Conservation (phyloP, 2,797 vertebrate genomes). For the Pantherophis vulpinus region DNA sequence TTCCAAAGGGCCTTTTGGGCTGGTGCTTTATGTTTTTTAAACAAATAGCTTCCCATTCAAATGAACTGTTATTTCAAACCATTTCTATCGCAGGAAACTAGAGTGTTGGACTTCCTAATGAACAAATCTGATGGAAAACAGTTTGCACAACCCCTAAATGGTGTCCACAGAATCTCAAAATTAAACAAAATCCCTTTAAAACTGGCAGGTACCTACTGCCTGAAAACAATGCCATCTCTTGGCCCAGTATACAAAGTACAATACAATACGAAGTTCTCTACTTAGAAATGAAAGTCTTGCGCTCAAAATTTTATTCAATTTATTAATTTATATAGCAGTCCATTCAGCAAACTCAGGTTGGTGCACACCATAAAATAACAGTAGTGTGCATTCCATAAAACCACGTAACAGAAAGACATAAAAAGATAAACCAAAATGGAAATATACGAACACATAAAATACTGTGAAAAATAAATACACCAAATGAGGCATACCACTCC, state of each 20-base stretch:
- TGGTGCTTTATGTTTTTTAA: background rate
- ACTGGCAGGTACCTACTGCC: background rate
- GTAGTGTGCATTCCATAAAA: background rate
- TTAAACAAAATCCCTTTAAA: background rate
- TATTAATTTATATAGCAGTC: background rate
- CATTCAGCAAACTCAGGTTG: background rate
- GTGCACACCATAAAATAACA: background rate
- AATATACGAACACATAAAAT: background rate
- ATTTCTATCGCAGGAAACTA: background rate
- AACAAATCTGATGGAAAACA: background rate
- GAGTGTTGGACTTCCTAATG: background rate
- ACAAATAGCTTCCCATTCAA: background rate
- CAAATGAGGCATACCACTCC: background rate
- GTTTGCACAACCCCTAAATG: background rate
- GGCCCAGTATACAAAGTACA: background rate
- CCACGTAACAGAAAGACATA: background rate
- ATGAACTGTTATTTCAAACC: background rate
- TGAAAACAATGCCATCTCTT: background rate
- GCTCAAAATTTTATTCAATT: background rate
- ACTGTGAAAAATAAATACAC: background rate
- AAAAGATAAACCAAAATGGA: background rate
- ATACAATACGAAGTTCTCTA: background rate
- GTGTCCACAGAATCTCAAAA: background rate
- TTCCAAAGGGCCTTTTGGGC: background rate
- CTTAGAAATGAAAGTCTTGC: background rate